Conservation (phyloP, 2,113 vertebrate genomes). For the Rhinoderma darwinii region DNA sequence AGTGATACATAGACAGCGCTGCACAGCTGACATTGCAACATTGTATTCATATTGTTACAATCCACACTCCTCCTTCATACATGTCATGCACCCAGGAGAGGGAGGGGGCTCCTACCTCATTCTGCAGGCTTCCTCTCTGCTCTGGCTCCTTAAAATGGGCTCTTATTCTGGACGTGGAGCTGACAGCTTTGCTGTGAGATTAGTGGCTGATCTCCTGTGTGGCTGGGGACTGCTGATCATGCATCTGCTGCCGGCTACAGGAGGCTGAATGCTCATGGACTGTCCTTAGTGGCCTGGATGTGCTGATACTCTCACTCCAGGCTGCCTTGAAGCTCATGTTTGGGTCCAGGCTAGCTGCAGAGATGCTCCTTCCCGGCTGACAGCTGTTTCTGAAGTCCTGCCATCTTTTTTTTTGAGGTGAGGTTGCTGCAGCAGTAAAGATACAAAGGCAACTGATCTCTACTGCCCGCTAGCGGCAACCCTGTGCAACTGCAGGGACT, state of each 20-base stretch:
- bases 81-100: not conserved
- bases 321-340: slow-evolving; percentile 61
- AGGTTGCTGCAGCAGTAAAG: slow-evolving; percentile 42
- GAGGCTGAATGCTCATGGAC: slow-evolving; percentile 18
- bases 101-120: slow-evolving; percentile 36
- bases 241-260: slow-evolving; percentile 46
- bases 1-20: not conserved
- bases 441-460: slow-evolving; percentile 63
- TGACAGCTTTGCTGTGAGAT: slow-evolving; percentile 55
- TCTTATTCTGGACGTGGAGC: slow-evolving; percentile 9
- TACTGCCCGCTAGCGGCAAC: slow-evolving; percentile 68
- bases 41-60: not conserved
- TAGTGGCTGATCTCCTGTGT: slow-evolving; percentile 44
- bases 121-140: not conserved
- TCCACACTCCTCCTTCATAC: not conserved
- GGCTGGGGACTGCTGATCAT: slow-evolving; percentile 24
- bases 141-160: not conserved
- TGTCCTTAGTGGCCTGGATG: slow-evolving; percentile 28
- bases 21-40: not conserved
- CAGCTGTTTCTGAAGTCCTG: slow-evolving; percentile 74
- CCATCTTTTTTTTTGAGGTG: slow-evolving; percentile 73
- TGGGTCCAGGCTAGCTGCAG: slow-evolving; percentile 76
- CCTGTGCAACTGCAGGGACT: not conserved
- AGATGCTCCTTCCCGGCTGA: slow-evolving; percentile 67
- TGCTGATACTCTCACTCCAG: slow-evolving; percentile 36